These are phyloP conservation scores for Ericerus pela DNA, from an alignment of 1,140 invertebrate genomes.

Conservation along the genomic window DNA sequence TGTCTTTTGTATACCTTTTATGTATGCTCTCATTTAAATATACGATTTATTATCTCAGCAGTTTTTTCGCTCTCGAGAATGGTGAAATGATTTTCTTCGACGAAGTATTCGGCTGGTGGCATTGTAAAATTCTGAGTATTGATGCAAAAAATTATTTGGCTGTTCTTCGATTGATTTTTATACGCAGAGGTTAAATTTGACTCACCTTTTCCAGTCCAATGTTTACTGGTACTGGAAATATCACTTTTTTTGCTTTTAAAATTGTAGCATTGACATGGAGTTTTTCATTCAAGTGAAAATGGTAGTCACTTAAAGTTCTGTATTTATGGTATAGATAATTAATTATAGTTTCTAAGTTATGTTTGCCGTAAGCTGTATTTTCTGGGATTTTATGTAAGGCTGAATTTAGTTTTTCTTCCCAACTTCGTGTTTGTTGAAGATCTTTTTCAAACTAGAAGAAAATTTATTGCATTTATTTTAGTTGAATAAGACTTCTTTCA, in stretches of 20 bases:
- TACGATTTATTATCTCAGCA: not conserved
- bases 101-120: not conserved
- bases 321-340: not conserved
- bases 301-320: not conserved
- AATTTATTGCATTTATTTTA: no score
- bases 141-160: not conserved
- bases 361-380: not conserved
- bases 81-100: conserved; percentile 2
- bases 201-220: not conserved
- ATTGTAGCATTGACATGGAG: not conserved
- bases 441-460: conserved; percentile 4
- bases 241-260: not conserved
- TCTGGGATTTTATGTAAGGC: not conserved
- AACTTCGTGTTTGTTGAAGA: not conserved
- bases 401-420: not conserved
- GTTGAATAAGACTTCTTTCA: no score
- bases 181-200: not conserved
- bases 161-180: not conserved
- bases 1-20: no score
- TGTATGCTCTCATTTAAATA: not conserved
- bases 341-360: not conserved
- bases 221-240: not conserved
- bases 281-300: not conserved
- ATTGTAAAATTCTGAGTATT: not conserved
- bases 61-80: not conserved